Conservation (phyloP, 2,113 vertebrate species). For the Aleadryas rufinucha region DNA sequence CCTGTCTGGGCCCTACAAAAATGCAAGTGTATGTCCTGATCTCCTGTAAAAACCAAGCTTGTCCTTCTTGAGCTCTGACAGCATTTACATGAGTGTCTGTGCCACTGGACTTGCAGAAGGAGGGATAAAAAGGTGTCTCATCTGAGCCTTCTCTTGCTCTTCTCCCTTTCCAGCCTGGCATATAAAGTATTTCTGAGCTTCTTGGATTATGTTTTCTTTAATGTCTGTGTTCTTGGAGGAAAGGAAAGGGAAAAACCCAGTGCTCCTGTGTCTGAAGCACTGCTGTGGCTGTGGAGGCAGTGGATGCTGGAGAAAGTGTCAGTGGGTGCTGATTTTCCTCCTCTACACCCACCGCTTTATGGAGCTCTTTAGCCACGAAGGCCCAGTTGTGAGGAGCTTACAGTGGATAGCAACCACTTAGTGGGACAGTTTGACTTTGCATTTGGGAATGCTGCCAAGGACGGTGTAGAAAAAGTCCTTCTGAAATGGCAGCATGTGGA, state of each 20-base stretch:
- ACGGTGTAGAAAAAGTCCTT: not conserved
- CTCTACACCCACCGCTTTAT: not conserved
- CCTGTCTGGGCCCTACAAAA: not conserved
- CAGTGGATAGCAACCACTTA: not conserved
- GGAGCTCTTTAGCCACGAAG: not conserved
- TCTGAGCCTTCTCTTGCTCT: not conserved
- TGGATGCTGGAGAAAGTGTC: not conserved
- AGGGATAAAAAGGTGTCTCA: not conserved
- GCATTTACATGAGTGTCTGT: fast-evolving
- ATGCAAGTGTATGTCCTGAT: not conserved
- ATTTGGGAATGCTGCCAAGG: not conserved
- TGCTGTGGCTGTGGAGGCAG: not conserved
- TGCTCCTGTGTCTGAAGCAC: not conserved
- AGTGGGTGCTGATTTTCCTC: not conserved
- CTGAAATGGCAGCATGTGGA: not conserved
- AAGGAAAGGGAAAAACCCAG: not conserved
- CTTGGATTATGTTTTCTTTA: not conserved
- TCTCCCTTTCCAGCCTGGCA: not conserved
- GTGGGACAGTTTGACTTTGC: not conserved
- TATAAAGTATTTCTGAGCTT: fast-evolving
- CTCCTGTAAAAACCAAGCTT: not conserved
- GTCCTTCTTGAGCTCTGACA: not conserved
- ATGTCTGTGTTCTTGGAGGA: not conserved
- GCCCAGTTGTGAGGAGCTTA: not conserved
- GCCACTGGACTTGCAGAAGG: not conserved